Evolutionary conservation across 2,113 vertebrate genomes (phyloP).

Genomic region (Prionailurus bengalensis): DNA sequence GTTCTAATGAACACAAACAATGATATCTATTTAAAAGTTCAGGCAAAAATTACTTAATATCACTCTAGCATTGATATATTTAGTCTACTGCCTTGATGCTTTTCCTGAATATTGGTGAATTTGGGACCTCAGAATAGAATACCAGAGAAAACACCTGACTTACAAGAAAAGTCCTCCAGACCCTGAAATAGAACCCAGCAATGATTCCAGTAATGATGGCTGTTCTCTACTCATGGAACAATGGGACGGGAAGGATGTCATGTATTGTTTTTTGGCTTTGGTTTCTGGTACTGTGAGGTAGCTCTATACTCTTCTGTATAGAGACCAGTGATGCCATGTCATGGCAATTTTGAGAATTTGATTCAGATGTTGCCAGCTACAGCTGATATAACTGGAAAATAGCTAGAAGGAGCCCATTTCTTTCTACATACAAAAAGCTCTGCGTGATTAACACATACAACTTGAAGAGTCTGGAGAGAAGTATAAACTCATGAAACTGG

Average conservation of each 20-base stretch:
- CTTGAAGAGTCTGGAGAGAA: neutral
- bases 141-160: neutral
- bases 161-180: neutral
- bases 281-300: neutral
- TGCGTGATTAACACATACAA: neutral
- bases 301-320: neutral
- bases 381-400: neutral
- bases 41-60: neutral
- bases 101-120: conserved; percentile 13
- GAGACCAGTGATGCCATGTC: neutral
- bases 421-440: neutral
- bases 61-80: neutral
- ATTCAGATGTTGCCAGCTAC: neutral
- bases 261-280: neutral
- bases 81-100: neutral
- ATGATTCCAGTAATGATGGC: neutral
- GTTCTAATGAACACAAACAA: neutral
- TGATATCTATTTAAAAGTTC: neutral
- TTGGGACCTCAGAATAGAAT: neutral
- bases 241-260: neutral
- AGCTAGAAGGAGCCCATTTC: neutral
- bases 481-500: neutral
- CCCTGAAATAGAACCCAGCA: neutral
- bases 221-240: neutral
- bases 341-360: neutral